phyloP scores from a whole-genome alignment of 1,140 invertebrate genomes.

The Papilio glaucus region DNA sequence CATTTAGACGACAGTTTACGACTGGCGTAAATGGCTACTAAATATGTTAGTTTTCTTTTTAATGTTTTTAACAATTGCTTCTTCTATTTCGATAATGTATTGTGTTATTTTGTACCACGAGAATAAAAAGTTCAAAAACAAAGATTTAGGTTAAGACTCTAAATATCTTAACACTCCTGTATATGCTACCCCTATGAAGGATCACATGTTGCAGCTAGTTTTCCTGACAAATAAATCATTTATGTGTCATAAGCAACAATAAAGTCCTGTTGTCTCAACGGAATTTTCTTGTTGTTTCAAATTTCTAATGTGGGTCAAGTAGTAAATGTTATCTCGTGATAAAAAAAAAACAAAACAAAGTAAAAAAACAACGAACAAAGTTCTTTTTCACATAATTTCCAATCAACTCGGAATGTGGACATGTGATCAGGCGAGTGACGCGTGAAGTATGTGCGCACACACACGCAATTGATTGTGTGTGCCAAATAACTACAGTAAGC shows the following conservation, averaged over 20 bases:
- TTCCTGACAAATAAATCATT: neutral
- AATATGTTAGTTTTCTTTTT: too few species aligned
- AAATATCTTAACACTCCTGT: too few species aligned
- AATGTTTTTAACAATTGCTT: too few species aligned
- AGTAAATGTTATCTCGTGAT: slow-evolving; percentile 39
- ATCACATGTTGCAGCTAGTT: neutral
- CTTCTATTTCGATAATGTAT: too few species aligned
- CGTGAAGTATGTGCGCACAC: slow-evolving; percentile 60
- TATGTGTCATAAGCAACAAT: too few species aligned
- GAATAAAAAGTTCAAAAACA: too few species aligned
- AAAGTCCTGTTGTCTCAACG: slow-evolving; percentile 17
- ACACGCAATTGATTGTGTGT: slow-evolving; percentile 49
- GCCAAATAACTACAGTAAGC: slow-evolving; percentile 50
- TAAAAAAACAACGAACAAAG: slow-evolving; percentile 15
- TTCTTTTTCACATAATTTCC: slow-evolving; percentile 50
- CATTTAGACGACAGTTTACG: too few species aligned
- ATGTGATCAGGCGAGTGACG: slow-evolving; percentile 65
- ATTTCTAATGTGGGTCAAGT: slow-evolving; percentile 42
- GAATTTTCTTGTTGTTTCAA: slow-evolving; percentile 32
- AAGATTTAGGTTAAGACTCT: too few species aligned
- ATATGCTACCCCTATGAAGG: too few species aligned
- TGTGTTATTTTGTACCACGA: too few species aligned
- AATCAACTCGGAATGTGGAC: slow-evolving; percentile 69
- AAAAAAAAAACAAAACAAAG: slow-evolving; percentile 42
- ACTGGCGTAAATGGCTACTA: too few species aligned